phyloP scores from a whole-genome alignment of 2,888 invertebrate genomes.

The Muschampia plurimacula region DNA sequence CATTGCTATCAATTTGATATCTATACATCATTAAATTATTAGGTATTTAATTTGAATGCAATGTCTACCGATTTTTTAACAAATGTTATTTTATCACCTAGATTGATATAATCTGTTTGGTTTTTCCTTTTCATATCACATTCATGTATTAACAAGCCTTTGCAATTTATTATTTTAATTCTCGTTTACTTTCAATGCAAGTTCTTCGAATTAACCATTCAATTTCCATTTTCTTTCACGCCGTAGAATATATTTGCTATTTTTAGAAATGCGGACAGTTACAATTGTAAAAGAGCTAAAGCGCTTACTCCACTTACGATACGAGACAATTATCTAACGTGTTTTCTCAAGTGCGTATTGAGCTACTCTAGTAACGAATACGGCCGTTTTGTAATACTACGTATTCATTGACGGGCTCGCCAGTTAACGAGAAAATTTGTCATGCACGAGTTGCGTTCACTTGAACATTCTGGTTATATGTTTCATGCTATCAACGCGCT shows the following conservation, averaged over 20 bases:
- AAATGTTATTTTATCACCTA: not conserved
- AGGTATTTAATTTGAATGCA: not conserved
- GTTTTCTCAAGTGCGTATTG: slow-evolving; percentile 12
- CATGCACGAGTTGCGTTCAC: slow-evolving; percentile 24
- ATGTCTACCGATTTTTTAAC: not conserved
- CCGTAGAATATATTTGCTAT: not conserved
- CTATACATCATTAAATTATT: not conserved
- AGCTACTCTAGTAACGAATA: slow-evolving; percentile 18
- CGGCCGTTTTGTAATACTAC: slow-evolving; percentile 22
- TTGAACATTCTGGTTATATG: slow-evolving; percentile 5
- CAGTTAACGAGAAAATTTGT: slow-evolving; percentile 36
- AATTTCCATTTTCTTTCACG: not conserved
- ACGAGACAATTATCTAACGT: slow-evolving; percentile 22
- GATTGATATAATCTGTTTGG: not conserved
- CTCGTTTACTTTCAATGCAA: not conserved
- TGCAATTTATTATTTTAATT: not conserved
- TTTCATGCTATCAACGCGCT: slow-evolving; percentile 5
- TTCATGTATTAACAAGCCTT: not conserved
- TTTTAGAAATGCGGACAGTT: not conserved
- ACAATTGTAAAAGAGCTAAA: not conserved
- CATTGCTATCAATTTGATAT: not conserved
- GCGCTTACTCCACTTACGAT: slow-evolving; percentile 13
- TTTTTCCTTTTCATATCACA: not conserved
- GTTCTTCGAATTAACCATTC: not conserved
- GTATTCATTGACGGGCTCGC: slow-evolving; percentile 33